Evolutionary conservation across 2,113 vertebrate species (phyloP), one percentile per base, ranked within the genome.

Genomic region (Plecotus auritus): DNA sequence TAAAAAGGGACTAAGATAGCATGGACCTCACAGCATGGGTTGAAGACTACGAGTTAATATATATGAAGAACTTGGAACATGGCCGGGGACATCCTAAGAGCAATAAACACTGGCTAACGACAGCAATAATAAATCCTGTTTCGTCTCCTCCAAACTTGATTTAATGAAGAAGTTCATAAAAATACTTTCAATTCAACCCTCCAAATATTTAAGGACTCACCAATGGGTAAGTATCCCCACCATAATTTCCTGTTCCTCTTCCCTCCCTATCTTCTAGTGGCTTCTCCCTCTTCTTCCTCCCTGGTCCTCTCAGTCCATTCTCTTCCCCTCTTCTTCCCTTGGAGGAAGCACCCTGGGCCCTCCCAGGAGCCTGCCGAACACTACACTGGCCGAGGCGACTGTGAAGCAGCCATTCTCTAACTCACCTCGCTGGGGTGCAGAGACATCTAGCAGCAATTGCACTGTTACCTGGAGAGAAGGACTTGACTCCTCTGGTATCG

Each of bases 381-480:
- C 9, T 13, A 28, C 6, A 59, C 74, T 1, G 51, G 32, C 69
- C 32, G 4, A 40, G 30, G 30, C 3, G 51, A 77, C 80, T 0
- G 2, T 69, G 77, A 14, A 0, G 77, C 35, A 14, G 22, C 0
- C 16, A 47, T 5, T 40, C 9, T 16, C 13, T 17, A 26, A 22
- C 67, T 47, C 26, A 0, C 23, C 2, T 8, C 23, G 28, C 9
- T 45, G 11, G 30, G 20, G 23, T 17, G 59, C 11, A 35, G 74
- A 37, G 6, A 1, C 0, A 1, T 0, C 26, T 0, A 42, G 70
- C 51, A 61, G 14, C 18, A 20, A 42, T 3, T 3, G 9, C 14
- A 6, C 23, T 5, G 2, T 72, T 23, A 5, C 61, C 32, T 9
- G 8, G 30, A 78, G 74, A 72, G 26, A 3, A 37, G 0, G 0